Evolutionary conservation across 2,888 invertebrate genomes (phyloP), one percentile per base, ranked within the genome.

Genomic region (Dorcus parallelipipedus): DNA sequence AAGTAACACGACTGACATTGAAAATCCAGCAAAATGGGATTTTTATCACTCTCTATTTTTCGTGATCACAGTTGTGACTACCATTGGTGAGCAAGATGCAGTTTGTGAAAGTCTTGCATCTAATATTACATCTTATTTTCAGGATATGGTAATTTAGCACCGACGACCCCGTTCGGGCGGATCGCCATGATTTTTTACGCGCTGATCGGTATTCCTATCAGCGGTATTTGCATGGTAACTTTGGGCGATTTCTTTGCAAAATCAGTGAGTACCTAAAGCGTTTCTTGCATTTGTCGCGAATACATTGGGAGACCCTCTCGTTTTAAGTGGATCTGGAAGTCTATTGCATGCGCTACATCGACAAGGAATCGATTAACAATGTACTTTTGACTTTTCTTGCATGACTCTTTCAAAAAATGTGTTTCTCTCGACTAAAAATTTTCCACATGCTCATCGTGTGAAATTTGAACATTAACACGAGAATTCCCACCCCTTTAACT

Each of bases 41-140:
- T 94, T 91, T 77, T 94, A 93, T 76, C 94, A 95, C 78, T 89
- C 94, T 1, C 88, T 95, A 72, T 94, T 94, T 80, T 95, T 95
- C 76, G 90, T 93, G 3, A 90, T 95, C 69, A 95, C 94, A 10
- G 93, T 94, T 52, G 90, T 93, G 72, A 94, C 93, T 73, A 95
- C 95, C 5, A 92, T 95, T 67, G 95, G 92, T 90, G 79, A 81
- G 82, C 69, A 52, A 20, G 20, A 26, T 3, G 9, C 41, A 42
- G 6, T 42, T 17, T 7, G 9, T 42, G 42, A 10, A 42, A 7
- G 10, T 42, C 6, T 17, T 6, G 10, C 17, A 14, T 42, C 45
- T 10, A 6, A 33, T 7, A 20, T 20, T 20, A 20, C 1, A 20
- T 20, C 61, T 62, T 56, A 56, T 63, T 79, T 80, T 14, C 76